Base-by-base conservation (phyloP, 2,113 vertebrate genomes). In the Pygoscelis antarcticus region DNA sequence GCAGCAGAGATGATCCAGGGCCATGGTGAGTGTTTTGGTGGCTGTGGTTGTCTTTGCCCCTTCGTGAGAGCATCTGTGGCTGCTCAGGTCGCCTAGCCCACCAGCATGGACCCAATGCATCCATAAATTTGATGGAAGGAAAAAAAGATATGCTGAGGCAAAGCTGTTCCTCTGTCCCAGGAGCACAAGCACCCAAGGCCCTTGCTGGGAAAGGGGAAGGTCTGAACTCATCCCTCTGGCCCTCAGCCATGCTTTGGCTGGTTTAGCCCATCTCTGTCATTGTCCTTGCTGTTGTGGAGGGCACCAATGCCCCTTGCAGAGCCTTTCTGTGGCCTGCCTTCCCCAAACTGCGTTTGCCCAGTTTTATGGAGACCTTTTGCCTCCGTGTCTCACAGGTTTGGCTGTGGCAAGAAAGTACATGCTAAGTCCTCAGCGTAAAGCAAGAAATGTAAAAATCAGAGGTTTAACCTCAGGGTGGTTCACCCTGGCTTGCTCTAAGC, bases 11-110 rank as follows among this genome's bases (percentile, higher is more conserved):
- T 25, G 60, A 57, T 34, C 34, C 30, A 44, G 30, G n/a, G 71
- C n/a, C 2, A 1, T n/a, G 64, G 46, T 3, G 7, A 47, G 7
- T 2, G 1, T 76, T 84, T 57, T 3, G 1, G 55, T 6, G 8
- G 12, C 69, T 58, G 55, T 61, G 40, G n/a, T 32, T 93, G 20
- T 46, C 54, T 77, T 55, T 47, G 13, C 10, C 26, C 25, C 9
- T 72, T 44, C 3, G 1, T 87, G 55, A 91, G 30, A 66, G 18
- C 15, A n/a, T 25, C 68, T 23, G 11, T 44, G 27, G 36, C 51
- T 40, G 69, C 69, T 72, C 36, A 40, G 49, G 69, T 40, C 5
- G 4, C 68, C 19, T 29, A 49, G 68, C 61, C 14, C 29, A 20
- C n/a, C 52, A 62, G 32, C 57, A 25, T 2, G 14, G 52, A 71